Evolutionary conservation across 2,888 invertebrate species (phyloP).

Genomic region (Anthrax anthrax): DNA sequence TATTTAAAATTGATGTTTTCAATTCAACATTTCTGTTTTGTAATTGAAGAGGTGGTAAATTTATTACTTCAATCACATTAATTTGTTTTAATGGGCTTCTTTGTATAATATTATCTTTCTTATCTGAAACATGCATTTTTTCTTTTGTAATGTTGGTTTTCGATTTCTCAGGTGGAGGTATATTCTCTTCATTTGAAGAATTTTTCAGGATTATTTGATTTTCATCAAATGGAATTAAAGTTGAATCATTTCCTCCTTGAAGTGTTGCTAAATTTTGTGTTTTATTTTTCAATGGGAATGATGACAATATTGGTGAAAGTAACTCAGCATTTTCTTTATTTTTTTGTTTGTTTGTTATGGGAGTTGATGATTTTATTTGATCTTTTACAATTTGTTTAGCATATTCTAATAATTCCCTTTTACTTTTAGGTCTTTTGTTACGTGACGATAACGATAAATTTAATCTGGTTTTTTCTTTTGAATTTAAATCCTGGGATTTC

Average conservation of each 20-base stretch:
- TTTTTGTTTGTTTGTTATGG: neutral
- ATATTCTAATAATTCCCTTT: neutral
- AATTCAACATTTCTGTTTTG: neutral
- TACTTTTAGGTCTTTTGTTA: neutral
- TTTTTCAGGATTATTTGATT: neutral
- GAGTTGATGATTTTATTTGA: neutral
- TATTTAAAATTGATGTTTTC: neutral
- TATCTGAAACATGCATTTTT: neutral
- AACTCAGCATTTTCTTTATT: neutral
- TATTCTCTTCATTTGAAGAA: conserved; percentile 24
- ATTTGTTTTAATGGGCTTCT: conserved; percentile 26
- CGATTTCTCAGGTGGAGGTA: conserved; percentile 15
- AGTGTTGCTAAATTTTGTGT: neutral
- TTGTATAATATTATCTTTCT: conserved; percentile 1
- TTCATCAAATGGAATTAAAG: too few species aligned
- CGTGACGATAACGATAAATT: too few species aligned
- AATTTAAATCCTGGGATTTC: too few species aligned
- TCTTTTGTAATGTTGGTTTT: neutral
- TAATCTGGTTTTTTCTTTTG: too few species aligned
- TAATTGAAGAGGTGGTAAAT: conserved; percentile 15
- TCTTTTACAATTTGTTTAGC: neutral
- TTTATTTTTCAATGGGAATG: neutral
- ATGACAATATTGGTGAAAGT: neutral
- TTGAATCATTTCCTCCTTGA: too few species aligned
- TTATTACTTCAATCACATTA: conserved; percentile 24